These are phyloP conservation scores for Atrichornis clamosus DNA, from an alignment of 2,113 vertebrate species.

Conservation along the genomic window DNA sequence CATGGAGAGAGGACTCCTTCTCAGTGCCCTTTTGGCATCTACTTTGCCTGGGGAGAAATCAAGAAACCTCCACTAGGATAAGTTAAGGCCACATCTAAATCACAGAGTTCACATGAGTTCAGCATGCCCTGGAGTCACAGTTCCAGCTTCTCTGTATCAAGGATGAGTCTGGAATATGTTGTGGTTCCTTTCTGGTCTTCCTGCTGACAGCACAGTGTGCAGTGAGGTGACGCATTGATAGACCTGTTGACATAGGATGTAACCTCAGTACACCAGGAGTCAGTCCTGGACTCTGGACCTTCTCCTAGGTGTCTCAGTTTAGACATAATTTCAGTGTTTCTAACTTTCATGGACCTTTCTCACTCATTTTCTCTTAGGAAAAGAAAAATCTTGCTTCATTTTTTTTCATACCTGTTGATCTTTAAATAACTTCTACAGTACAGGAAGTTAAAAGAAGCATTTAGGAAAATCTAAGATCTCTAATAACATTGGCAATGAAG, in stretches of 20 bases:
- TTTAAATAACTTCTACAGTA: neutral
- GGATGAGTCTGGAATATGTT: neutral
- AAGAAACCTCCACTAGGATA: neutral
- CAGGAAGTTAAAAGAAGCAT: neutral
- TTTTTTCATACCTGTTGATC: neutral
- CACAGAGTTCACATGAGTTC: neutral
- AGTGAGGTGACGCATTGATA: neutral
- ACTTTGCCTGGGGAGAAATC: neutral
- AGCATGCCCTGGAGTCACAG: neutral
- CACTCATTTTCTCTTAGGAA: neutral
- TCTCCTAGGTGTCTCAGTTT: neutral
- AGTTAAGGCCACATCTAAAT: neutral
- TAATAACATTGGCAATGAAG: neutral
- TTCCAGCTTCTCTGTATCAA: neutral
- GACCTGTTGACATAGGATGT: accelerated
- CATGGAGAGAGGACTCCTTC: neutral
- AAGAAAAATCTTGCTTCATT: neutral
- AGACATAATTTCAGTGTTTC: neutral
- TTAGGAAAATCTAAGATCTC: neutral
- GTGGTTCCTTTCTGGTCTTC: neutral
- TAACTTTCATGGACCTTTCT: neutral
- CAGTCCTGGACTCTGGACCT: neutral
- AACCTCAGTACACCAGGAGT: neutral
- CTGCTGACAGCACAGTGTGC: accelerated
- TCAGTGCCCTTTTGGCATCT: neutral